A percentile compares a stretch with the other conserved stretches of the same genome.
phyloP scores from a whole-genome alignment of 2,797 vertebrate species.

The Caiman crocodilus region DNA sequence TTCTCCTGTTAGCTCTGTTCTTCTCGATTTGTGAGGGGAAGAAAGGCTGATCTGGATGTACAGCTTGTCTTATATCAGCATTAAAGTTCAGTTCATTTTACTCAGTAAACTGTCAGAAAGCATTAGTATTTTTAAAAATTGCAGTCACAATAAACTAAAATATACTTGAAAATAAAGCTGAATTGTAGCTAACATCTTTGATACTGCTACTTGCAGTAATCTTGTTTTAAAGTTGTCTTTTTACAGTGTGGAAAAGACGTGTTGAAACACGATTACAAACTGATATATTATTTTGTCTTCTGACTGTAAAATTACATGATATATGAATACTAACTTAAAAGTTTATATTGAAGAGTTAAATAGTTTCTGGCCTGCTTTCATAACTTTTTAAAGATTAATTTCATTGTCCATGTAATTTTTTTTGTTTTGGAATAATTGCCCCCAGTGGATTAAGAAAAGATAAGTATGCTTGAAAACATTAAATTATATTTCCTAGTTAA shows the following conservation, averaged over 20 bases:
- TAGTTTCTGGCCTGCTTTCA: neutral
- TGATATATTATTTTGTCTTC: neutral
- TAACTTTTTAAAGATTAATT: neutral
- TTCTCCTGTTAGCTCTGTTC: too few species aligned
- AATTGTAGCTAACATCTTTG: neutral
- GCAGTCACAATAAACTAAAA: neutral
- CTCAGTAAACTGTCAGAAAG: neutral
- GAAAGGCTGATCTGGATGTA: neutral
- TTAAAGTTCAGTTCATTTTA: conserved; percentile 40
- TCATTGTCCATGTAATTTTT: neutral
- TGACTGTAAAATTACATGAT: neutral
- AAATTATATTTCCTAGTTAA: neutral
- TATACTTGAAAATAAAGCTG: neutral
- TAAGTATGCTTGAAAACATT: neutral
- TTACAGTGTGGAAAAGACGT: too few species aligned
- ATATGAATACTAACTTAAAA: neutral
- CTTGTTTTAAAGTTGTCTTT: neutral
- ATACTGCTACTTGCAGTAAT: neutral
- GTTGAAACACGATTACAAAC: too few species aligned
- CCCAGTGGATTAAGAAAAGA: neutral
- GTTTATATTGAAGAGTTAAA: neutral
- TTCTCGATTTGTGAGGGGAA: too few species aligned
- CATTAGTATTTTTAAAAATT: neutral
- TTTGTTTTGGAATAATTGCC: neutral
- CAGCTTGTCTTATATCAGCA: neutral